Evolutionary conservation across 2,113 vertebrate species (phyloP).

Genomic region (Coptodon bakossiorum): DNA sequence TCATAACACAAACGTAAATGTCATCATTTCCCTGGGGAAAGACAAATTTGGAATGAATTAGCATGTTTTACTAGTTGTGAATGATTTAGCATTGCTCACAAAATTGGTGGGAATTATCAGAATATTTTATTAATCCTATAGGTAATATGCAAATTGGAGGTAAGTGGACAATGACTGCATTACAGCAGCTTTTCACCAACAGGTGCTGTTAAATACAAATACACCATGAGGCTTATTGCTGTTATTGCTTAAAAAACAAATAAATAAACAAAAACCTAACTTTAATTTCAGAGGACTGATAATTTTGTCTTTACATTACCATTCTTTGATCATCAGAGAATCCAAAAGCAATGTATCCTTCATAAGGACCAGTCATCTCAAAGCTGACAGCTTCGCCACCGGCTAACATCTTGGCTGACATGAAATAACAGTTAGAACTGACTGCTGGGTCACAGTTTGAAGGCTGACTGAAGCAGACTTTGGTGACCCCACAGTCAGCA

Average conservation of each 20-base stretch:
- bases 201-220: fast-evolving
- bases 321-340: background rate
- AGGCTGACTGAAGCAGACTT: background rate
- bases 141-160: background rate
- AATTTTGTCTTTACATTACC: background rate
- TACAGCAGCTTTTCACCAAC: background rate
- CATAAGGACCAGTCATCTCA: background rate
- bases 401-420: background rate
- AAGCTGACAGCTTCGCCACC: background rate
- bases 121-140: background rate
- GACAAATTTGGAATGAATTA: fast-evolving
- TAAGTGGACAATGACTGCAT: fast-evolving
- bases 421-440: background rate
- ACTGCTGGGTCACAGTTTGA: background rate
- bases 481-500: background rate
- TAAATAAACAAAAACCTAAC: background rate
- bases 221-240: background rate
- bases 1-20: background rate
- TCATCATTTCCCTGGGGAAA: background rate
- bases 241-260: background rate
- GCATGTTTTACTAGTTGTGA: fast-evolving
- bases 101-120: background rate
- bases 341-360: background rate
- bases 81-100: background rate
- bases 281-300: background rate